A percentile compares a stretch with the other conserved stretches of the same genome.
Evolutionary conservation across 2,888 invertebrate species (phyloP).

Genomic region (Drosophila yooni): DNA sequence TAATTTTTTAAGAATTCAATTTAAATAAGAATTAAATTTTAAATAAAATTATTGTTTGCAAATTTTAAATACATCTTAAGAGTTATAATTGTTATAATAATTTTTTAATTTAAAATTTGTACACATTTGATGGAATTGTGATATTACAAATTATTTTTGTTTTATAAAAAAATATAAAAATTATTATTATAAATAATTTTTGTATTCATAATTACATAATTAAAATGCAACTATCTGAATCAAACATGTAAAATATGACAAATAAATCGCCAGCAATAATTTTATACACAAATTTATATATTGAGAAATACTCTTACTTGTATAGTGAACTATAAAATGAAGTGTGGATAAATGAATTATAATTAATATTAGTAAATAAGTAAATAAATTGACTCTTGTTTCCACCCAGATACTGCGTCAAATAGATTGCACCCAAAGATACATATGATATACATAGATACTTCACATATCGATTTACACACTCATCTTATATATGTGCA

Average conservation of each 20-base stretch:
- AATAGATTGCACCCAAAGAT: background rate
- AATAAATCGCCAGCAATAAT: background rate
- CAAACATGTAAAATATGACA: background rate
- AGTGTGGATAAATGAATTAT: background rate
- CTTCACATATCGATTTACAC: slow-evolving; percentile 1
- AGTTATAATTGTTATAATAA: accelerated
- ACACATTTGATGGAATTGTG: background rate
- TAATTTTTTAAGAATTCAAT: background rate
- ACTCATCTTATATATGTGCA: background rate
- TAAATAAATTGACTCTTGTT: background rate
- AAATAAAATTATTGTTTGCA: background rate
- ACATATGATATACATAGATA: background rate
- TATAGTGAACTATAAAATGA: background rate
- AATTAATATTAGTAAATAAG: background rate
- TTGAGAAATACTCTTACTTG: background rate
- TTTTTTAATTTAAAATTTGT: background rate
- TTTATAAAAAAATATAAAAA: background rate
- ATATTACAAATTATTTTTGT: background rate
- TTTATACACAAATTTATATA: background rate
- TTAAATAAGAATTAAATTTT: background rate
- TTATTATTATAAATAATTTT: background rate
- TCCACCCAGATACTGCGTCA: no score
- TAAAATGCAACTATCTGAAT: background rate
- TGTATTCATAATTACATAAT: background rate
- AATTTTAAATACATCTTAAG: background rate